Percentiles rank a stretch among this genome's conserved stretches.
Conservation (phyloP, 53 echinoderm and acorn worm species). For the Holothuria scabra region DNA sequence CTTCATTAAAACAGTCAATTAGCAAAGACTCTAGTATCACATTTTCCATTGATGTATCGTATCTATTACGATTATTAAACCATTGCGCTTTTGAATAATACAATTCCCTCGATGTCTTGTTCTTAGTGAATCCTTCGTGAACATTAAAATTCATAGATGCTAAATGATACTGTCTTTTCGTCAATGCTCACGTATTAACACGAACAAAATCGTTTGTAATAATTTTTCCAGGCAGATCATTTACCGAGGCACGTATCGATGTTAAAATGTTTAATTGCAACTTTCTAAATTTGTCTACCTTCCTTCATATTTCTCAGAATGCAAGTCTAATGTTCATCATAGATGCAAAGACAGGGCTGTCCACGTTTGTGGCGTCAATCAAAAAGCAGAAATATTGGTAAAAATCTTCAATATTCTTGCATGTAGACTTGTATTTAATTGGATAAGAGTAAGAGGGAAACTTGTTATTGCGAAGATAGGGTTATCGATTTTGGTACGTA, state of each 20-base stretch:
- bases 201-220: neutral
- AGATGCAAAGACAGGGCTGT: slow-evolving; percentile 24
- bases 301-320: slow-evolving; percentile 6
- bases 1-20: too few species aligned
- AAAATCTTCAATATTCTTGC: neutral
- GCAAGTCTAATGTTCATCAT: slow-evolving; percentile 27
- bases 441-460: neutral
- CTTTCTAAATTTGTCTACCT: neutral
- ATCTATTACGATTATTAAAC: too few species aligned
- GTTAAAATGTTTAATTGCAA: neutral
- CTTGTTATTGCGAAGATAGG: neutral
- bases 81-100: too few species aligned
- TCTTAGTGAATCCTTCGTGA: neutral
- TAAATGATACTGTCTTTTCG: too few species aligned
- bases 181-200: too few species aligned
- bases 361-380: slow-evolving; percentile 27
- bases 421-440: neutral
- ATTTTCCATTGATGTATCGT: too few species aligned
- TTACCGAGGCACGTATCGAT: neutral
- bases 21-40: too few species aligned
- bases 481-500: too few species aligned
- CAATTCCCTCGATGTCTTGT: too few species aligned
- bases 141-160: too few species aligned
- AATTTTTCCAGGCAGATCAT: neutral
- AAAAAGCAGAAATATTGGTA: slow-evolving; percentile 38